Evolutionary conservation across 2,113 vertebrate genomes (phyloP).

Genomic region (Cygnus atratus): DNA sequence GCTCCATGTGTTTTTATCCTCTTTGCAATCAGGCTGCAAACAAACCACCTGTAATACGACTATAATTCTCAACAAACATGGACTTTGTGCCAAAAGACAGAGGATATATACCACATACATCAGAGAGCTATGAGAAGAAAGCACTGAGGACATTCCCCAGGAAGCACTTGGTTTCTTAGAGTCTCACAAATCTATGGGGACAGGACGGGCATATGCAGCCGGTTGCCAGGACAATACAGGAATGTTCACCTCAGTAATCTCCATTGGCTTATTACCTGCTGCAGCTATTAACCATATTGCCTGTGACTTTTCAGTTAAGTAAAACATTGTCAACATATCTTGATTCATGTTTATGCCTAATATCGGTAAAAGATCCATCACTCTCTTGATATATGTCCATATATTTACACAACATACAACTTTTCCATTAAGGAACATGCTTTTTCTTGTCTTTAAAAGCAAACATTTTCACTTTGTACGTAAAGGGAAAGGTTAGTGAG

Average conservation of each 20-base stretch:
- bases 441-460: not conserved
- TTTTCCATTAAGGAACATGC: too few species aligned
- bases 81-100: not conserved
- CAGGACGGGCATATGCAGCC: not conserved
- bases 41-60: not conserved
- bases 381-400: not conserved
- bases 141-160: rapidly evolving
- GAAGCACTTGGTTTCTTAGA: not conserved
- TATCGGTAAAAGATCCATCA: not conserved
- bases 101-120: rapidly evolving
- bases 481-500: not conserved
- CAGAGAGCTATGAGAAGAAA: not conserved
- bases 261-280: not conserved
- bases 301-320: not conserved
- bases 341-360: not conserved
- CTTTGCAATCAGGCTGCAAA: not conserved
- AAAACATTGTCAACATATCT: not conserved
- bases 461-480: not conserved
- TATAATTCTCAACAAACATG: not conserved
- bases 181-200: not conserved
- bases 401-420: not conserved
- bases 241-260: not conserved
- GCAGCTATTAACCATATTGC: not conserved
- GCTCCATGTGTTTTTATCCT: not conserved
- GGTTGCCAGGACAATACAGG: not conserved